These are phyloP conservation scores for Varecia variegata DNA, from an alignment of 2,797 vertebrate genomes.

Conservation along the genomic window DNA sequence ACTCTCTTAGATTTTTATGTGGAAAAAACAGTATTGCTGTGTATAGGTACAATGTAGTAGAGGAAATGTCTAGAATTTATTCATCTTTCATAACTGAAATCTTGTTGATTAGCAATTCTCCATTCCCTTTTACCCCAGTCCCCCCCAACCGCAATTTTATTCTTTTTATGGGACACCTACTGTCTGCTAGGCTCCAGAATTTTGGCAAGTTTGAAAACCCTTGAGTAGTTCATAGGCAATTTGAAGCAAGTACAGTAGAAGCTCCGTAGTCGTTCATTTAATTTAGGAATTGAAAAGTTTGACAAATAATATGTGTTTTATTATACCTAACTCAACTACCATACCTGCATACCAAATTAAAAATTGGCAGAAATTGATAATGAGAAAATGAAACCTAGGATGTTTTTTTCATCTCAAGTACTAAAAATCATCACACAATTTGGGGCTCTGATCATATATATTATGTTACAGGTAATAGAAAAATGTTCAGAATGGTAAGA, in stretches of 20 bases:
- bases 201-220: neutral
- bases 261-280: neutral
- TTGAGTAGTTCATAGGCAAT: neutral
- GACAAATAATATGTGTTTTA: neutral
- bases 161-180: neutral
- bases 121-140: no score
- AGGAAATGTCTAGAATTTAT: neutral
- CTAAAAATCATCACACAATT: neutral
- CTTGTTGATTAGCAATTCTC: neutral
- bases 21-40: neutral
- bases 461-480: neutral
- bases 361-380: neutral
- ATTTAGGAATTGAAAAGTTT: neutral
- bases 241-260: neutral
- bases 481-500: neutral
- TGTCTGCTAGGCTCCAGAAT: neutral
- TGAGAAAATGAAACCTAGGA: neutral
- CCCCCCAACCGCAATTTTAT: neutral
- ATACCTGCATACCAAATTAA: neutral
- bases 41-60: neutral
- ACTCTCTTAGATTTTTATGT: neutral
- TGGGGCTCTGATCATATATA: neutral
- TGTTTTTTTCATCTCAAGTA: neutral
- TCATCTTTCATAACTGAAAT: neutral
- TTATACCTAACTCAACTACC: neutral